phyloP scores from a whole-genome alignment of 2,888 invertebrate genomes.

The Phanerotoma sp. region DNA sequence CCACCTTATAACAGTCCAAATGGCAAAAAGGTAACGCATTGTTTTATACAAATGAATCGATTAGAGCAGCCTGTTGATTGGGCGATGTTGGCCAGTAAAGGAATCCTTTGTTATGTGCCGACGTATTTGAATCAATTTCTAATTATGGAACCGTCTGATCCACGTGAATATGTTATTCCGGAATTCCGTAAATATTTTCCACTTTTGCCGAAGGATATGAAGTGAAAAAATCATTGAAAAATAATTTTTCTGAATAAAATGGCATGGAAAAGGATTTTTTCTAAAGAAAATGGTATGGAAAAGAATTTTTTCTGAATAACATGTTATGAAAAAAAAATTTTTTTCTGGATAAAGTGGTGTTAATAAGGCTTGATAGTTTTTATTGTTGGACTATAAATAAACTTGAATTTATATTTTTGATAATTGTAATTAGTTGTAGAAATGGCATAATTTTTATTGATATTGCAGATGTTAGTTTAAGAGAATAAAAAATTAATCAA shows the following conservation, averaged over 20 bases:
- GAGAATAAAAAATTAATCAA: too few relatives aligned
- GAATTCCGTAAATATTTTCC: constrained; percentile 53
- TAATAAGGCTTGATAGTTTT: too few relatives aligned
- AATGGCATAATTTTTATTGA: too few relatives aligned
- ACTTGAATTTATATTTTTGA: too few relatives aligned
- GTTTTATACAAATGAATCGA: constrained; percentile 66
- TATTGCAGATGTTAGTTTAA: too few relatives aligned
- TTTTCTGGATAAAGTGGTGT: too few relatives aligned
- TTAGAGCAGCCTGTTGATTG: constrained; percentile 61
- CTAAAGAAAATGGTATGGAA: too few relatives aligned
- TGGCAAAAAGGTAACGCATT: constrained; percentile 65
- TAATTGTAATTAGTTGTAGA: too few relatives aligned
- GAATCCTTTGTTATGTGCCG: constrained; percentile 66
- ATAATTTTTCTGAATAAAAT: neutral
- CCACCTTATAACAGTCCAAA: constrained; percentile 51
- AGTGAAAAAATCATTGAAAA: neutral
- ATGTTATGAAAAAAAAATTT: neutral
- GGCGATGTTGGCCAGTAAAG: constrained; percentile 60
- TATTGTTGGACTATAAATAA: too few relatives aligned
- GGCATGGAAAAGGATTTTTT: too few relatives aligned
- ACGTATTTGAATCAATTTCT: constrained; percentile 67
- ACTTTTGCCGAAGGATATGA: constrained; percentile 45
- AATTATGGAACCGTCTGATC: constrained; percentile 42
- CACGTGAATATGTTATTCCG: constrained; percentile 47
- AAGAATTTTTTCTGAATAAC: too few relatives aligned